phyloP scores from a whole-genome alignment of 1,140 invertebrate species.

The Apolygus lucorum region DNA sequence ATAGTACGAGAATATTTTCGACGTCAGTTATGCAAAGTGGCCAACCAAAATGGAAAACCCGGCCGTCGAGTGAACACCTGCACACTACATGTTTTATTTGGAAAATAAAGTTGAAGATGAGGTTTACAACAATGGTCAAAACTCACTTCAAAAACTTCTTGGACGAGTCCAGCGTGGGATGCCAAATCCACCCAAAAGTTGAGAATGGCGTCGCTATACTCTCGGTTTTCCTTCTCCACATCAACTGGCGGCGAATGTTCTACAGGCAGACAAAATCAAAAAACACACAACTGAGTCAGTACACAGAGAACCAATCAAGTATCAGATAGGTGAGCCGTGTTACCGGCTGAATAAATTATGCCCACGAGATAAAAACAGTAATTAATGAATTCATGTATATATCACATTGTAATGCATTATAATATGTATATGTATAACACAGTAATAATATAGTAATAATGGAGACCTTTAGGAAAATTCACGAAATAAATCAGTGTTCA shows the following conservation, averaged over 20 bases:
- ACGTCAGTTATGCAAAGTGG: too few species aligned
- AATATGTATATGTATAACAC: conserved; percentile 25
- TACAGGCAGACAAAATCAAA: conserved; percentile 39
- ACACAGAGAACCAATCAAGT: conserved; percentile 12
- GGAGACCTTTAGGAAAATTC: conserved; percentile 6
- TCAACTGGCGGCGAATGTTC: conserved; percentile 65
- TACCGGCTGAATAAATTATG: background rate
- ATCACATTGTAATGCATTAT: background rate
- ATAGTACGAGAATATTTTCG: too few species aligned
- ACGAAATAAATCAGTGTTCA: background rate
- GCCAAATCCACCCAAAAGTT: conserved; percentile 68
- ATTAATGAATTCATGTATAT: background rate
- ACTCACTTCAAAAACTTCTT: conserved; percentile 26
- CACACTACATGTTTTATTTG: too few species aligned
- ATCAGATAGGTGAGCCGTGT: background rate
- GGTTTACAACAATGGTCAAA: background rate
- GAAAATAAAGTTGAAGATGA: too few species aligned
- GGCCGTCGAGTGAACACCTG: too few species aligned
- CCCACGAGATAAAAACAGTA: conserved; percentile 7
- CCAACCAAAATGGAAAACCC: too few species aligned
- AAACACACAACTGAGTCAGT: background rate
- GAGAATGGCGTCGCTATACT: conserved; percentile 60
- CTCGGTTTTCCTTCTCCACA: conserved; percentile 62
- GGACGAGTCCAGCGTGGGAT: background rate
- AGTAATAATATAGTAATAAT: background rate